Percentiles rank a stretch among this genome's conserved stretches.
phyloP scores from a whole-genome alignment of 1,140 invertebrate genomes.

The Leptopilina boulardi region DNA sequence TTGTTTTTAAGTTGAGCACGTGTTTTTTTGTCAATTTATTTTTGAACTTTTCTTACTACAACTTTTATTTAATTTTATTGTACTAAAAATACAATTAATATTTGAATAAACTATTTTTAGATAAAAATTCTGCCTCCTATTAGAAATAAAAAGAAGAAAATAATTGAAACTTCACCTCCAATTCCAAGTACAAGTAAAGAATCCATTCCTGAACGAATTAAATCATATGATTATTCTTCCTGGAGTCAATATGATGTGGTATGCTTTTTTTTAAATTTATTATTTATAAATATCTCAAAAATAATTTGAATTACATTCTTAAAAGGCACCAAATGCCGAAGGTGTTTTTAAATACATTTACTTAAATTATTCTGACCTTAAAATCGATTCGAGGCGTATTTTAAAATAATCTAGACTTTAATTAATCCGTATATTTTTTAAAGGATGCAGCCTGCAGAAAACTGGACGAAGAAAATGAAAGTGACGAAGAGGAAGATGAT shows the following conservation, averaged over 20 bases:
- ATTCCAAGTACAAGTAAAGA: conserved; percentile 59
- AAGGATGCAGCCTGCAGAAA: conserved; percentile 84
- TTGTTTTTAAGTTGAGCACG: neutral
- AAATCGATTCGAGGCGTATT: too few relatives aligned
- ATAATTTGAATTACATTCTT: neutral
- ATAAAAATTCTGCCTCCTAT: conserved; percentile 77
- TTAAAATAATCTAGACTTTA: too few relatives aligned
- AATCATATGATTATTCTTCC: conserved; percentile 80
- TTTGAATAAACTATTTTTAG: conserved; percentile 9
- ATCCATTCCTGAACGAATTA: conserved; percentile 69
- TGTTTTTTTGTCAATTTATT: neutral
- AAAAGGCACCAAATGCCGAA: too few relatives aligned
- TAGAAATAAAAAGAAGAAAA: conserved; percentile 69
- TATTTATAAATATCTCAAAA: neutral
- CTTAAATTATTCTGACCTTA: too few relatives aligned
- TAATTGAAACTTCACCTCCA: conserved; percentile 26
- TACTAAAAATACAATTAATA: too few relatives aligned
- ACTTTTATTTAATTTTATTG: conserved; percentile 20
- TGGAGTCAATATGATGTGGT: conserved; percentile 92
- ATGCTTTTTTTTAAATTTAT: conserved; percentile 61
- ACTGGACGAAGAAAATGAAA: conserved; percentile 79
- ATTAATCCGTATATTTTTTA: conserved; percentile 36
- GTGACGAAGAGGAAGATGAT: conserved; percentile 76
- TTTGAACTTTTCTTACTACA: neutral
- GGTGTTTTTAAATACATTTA: too few relatives aligned